These are phyloP conservation scores for Albula glossodonta DNA, from an alignment of 2,113 vertebrate species.

Conservation along the genomic window DNA sequence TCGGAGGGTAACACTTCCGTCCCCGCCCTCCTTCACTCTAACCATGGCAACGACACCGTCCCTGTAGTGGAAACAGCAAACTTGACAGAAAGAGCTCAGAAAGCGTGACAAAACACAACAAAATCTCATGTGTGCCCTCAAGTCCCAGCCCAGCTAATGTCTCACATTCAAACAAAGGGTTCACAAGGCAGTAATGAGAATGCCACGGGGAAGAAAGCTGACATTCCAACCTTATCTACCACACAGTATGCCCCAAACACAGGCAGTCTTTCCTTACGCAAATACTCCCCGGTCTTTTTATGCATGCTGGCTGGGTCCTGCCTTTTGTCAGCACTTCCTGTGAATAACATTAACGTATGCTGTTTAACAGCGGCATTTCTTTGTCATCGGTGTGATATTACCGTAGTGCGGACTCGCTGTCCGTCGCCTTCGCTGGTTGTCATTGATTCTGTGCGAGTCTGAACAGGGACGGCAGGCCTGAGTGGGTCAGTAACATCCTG, in stretches of 20 bases:
- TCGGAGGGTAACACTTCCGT: background rate
- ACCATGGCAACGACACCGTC: background rate
- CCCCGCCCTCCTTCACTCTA: background rate
- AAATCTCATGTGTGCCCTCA: background rate
- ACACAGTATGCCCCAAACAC: background rate
- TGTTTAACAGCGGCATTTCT: background rate
- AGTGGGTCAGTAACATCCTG: too few relatives aligned
- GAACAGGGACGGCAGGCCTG: too few relatives aligned
- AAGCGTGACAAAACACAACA: background rate
- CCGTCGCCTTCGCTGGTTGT: too few relatives aligned
- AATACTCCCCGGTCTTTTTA: background rate
- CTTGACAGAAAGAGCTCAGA: background rate
- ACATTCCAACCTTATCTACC: background rate
- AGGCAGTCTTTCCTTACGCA: background rate
- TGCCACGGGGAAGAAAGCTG: background rate
- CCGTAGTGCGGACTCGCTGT: too few relatives aligned
- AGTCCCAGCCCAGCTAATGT: background rate
- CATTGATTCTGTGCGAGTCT: too few relatives aligned
- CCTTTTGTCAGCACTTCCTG: background rate
- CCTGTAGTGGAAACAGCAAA: background rate
- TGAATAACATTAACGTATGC: background rate
- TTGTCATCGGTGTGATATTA: background rate
- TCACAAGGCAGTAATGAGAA: background rate
- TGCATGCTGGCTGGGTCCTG: background rate
- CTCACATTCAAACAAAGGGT: background rate